These are phyloP conservation scores for Pao palembangensis DNA, from an alignment of 2,113 vertebrate species.

Conservation along the genomic window DNA sequence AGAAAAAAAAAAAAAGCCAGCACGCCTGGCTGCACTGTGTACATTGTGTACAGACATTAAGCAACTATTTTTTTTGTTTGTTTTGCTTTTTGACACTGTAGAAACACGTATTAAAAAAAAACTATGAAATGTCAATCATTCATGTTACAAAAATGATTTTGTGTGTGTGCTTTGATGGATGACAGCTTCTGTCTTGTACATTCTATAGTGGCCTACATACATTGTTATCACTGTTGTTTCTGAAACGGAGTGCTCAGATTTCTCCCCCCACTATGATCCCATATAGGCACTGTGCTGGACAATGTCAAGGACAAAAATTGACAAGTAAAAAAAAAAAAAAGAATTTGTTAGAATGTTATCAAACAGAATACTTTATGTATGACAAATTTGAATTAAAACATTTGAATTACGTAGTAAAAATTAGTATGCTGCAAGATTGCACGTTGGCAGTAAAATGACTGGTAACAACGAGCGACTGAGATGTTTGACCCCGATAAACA, in stretches of 20 bases:
- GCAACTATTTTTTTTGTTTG: slow-evolving; percentile 27
- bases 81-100: slow-evolving; percentile 30
- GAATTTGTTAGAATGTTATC: slow-evolving; percentile 27
- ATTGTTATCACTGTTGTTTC: slow-evolving; percentile 26
- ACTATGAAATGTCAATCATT: slow-evolving; percentile 16
- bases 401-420: slow-evolving; percentile 35
- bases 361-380: slow-evolving; percentile 1
- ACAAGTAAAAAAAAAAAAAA: slow-evolving; percentile 23
- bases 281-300: slow-evolving; percentile 67
- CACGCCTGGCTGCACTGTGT: slow-evolving; percentile 26
- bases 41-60: slow-evolving; percentile 36
- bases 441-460: slow-evolving; percentile 44
- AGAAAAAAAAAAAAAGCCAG: slow-evolving; percentile 21
- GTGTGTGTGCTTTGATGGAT: slow-evolving; percentile 46
- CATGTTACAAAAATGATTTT: slow-evolving; percentile 12
- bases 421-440: slow-evolving; percentile 23
- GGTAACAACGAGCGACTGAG: slow-evolving; percentile 41
- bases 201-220: slow-evolving; percentile 50
- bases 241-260: slow-evolving; percentile 57
- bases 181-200: slow-evolving; percentile 41
- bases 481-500: slow-evolving; percentile 61
- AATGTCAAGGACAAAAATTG: slow-evolving; percentile 47
- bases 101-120: slow-evolving; percentile 6
- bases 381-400: slow-evolving; percentile 28
- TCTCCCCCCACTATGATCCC: slow-evolving; percentile 39